Evolutionary conservation across 2,113 vertebrate genomes (phyloP), one percentile per base, ranked within the genome.

Genomic region (Pachycephala philippinensis): DNA sequence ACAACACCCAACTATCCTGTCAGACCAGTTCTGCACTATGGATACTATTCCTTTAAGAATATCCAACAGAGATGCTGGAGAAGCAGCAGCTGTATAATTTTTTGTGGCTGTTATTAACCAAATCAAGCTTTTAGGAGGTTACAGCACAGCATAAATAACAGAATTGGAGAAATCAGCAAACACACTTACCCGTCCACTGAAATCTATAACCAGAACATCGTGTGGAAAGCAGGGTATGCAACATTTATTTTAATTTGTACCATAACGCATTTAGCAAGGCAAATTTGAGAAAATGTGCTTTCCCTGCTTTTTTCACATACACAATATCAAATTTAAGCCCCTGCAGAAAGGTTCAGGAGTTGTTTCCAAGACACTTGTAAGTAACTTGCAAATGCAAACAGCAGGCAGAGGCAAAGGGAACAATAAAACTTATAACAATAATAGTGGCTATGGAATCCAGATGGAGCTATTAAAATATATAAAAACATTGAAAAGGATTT

Each of bases 201-300:
- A 91, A 95, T 90, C 72, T 91, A 87, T 75, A 44, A 71, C 74
- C 56, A 89, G 84, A 81, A 89, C n/a, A 75, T 53, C 26, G 81
- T 52, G 47, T 44, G 75, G 65, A 86, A 86, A 93, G 87, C 83
- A 79, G 33, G 57, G 33, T 7, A 86, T 47, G 83, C 72, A 86
- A 87, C 71, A 50, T 78, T 93, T 64, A 76, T 71, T 92, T 92
- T 92, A 37, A 92, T 91, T 91, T 87, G 90, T 49, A 86, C 71
- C 53, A 11, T 68, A 87, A 76, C 71, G 40, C 18, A 71, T 89
- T 90, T 56, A 91, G 79, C 59, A 59, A 89, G 50, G 57, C 45
- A 87, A 84, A 89, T 82, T 66, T 64, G 79, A 91, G 83, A 84
- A 93, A 96, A 95, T 84, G 61, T 94, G 87, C 65, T 84, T 91